Evolutionary conservation across 1,140 invertebrate genomes (phyloP).

Genomic region (Diorhabda elongata): DNA sequence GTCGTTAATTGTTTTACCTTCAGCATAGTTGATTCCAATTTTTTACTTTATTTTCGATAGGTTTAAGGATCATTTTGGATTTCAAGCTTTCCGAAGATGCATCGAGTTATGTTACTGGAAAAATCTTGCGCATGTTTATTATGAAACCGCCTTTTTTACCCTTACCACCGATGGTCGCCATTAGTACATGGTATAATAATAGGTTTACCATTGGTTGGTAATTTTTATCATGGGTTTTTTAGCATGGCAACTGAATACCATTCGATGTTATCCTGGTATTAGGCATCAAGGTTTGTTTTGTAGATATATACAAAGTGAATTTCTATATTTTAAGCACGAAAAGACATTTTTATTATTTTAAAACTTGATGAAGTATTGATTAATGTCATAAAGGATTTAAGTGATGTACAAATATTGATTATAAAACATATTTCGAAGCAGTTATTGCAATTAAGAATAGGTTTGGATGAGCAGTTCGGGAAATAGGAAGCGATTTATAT

Average conservation of each 20-base stretch:
- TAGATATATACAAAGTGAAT: no score
- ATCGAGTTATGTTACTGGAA: neutral
- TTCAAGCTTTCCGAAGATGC: neutral
- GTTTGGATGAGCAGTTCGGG: no score
- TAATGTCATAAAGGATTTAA: no score
- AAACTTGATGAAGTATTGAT: no score
- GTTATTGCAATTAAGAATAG: no score
- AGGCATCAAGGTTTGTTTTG: no score
- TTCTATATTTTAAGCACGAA: no score
- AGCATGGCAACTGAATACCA: constrained; percentile 15
- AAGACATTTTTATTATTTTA: no score
- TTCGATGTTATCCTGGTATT: neutral
- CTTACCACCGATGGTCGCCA: constrained; percentile 17
- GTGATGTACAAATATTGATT: no score
- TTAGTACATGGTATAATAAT: constrained; percentile 20
- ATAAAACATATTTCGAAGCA: no score
- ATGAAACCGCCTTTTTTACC: constrained; percentile 18
- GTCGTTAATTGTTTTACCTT: no score
- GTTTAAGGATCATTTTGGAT: neutral
- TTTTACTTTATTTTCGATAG: neutral
- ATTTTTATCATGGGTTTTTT: constrained; percentile 13
- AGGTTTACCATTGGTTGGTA: constrained; percentile 19
- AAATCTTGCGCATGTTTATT: constrained; percentile 2
- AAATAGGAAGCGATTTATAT: no score
- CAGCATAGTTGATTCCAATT: neutral